Conservation (phyloP, 2,888 invertebrate genomes). For the Caenorhabditis uteleia region DNA sequence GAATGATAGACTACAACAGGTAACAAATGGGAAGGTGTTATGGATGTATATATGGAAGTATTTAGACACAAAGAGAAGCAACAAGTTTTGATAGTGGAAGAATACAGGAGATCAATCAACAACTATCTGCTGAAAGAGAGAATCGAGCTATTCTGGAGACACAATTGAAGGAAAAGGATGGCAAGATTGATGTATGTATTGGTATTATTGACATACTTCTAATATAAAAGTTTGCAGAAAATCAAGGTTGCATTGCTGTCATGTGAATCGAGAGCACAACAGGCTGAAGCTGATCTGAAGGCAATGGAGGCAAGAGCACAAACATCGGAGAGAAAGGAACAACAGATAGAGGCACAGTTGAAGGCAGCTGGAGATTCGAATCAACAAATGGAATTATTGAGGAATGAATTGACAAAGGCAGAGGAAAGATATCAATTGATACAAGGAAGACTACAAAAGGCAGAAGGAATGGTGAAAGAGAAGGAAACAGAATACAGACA, state of each 20-base stretch:
- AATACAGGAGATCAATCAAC: conserved; percentile 12
- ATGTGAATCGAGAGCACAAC: conserved; percentile 38
- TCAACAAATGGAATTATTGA: conserved; percentile 20
- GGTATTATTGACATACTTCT: background rate
- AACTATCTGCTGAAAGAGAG: conserved; percentile 18
- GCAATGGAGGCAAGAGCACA: conserved; percentile 14
- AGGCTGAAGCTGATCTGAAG: conserved; percentile 46
- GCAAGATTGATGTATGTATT: conserved; percentile 45
- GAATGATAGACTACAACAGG: conserved; percentile 13
- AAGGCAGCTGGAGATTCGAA: conserved; percentile 23
- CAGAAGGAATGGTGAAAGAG: conserved; percentile 7
- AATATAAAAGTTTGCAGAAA: conserved; percentile 14
- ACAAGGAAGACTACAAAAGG: conserved; percentile 19
- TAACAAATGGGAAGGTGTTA: background rate
- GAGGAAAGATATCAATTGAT: conserved; percentile 23
- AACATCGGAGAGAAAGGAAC: conserved; percentile 22
- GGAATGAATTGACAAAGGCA: conserved; percentile 26
- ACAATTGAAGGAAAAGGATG: conserved; percentile 37
- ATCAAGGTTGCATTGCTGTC: conserved; percentile 36
- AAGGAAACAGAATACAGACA: conserved; percentile 7
- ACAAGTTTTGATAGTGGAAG: conserved; percentile 16
- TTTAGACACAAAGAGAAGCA: conserved; percentile 17
- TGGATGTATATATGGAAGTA: background rate
- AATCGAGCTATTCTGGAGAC: conserved; percentile 35
- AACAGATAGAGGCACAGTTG: conserved; percentile 27